These are phyloP conservation scores for Esox lucius DNA, from an alignment of 2,797 vertebrate genomes.

Conservation along the genomic window DNA sequence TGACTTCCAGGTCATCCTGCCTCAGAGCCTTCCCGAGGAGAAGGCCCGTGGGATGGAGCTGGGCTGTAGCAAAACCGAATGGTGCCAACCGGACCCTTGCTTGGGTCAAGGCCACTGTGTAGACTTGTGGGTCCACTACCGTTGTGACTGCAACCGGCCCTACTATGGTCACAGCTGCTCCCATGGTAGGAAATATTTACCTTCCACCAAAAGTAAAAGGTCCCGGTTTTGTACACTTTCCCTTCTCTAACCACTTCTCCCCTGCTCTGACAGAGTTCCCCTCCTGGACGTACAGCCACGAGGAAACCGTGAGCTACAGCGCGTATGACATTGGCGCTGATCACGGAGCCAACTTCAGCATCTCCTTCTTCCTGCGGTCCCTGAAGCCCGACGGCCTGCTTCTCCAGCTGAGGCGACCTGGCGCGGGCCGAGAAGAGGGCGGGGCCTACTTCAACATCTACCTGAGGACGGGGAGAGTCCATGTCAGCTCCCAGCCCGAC, in stretches of 20 bases:
- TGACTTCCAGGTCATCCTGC: conserved; percentile 75
- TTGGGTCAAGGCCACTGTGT: conserved; percentile 77
- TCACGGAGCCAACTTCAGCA: conserved; percentile 75
- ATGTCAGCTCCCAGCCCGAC: conserved; percentile 50
- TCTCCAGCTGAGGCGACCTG: conserved; percentile 76
- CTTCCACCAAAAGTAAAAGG: background rate
- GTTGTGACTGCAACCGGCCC: conserved; percentile 84
- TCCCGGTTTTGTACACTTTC: background rate
- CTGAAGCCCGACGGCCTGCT: conserved; percentile 79
- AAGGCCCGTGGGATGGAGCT: conserved; percentile 37
- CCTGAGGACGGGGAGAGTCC: conserved; percentile 76
- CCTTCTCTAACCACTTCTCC: background rate
- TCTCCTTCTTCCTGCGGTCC: conserved; percentile 88
- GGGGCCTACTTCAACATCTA: conserved; percentile 77
- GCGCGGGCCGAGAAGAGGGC: conserved; percentile 9
- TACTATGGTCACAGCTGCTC: conserved; percentile 77
- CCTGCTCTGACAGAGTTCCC: conserved; percentile 74
- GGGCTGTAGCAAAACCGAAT: conserved; percentile 84
- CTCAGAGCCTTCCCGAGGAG: conserved; percentile 57
- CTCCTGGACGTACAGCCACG: conserved; percentile 84
- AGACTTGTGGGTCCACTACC: conserved; percentile 88
- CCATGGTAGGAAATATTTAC: conserved; percentile 71
- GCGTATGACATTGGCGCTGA: conserved; percentile 67
- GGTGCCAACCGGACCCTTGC: conserved; percentile 83
- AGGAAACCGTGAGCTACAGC: conserved; percentile 77